Conservation (phyloP, 2,113 vertebrate species). For the Mastomys natalensis region DNA sequence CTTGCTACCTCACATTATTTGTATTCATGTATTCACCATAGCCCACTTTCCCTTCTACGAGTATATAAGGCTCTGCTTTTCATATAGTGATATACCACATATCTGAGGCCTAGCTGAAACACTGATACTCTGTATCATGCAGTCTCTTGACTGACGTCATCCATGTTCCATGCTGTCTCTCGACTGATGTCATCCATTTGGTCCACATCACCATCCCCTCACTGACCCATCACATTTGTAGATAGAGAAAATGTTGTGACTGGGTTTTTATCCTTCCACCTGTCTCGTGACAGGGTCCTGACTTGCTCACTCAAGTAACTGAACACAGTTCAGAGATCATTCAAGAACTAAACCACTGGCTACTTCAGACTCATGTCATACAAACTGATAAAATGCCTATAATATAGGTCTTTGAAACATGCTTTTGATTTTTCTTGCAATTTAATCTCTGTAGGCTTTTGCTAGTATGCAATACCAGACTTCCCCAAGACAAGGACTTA, state of each 20-base stretch:
- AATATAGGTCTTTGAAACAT: slow-evolving; percentile 81
- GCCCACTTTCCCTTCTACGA: neutral
- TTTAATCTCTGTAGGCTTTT: neutral
- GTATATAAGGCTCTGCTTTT: neutral
- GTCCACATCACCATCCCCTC: slow-evolving; percentile 88
- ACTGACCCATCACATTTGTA: slow-evolving; percentile 98
- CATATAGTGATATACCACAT: neutral
- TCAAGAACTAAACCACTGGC: slow-evolving; percentile 89
- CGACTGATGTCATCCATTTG: slow-evolving; percentile 93
- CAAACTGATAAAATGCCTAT: neutral
- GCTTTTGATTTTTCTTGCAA: slow-evolving; percentile 40
- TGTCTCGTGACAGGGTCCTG: slow-evolving; percentile 98
- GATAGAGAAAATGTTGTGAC: slow-evolving; percentile 98
- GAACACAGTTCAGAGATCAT: slow-evolving; percentile 95
- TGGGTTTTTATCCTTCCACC: slow-evolving; percentile 93
- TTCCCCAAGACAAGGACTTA: neutral
- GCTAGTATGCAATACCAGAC: neutral
- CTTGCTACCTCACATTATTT: neutral
- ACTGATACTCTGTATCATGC: slow-evolving; percentile 57
- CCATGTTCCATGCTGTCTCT: slow-evolving; percentile 91
- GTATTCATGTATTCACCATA: neutral
- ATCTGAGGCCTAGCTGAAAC: neutral
- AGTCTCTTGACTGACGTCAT: slow-evolving; percentile 90
- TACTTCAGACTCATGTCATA: slow-evolving; percentile 77
- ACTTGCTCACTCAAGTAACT: slow-evolving; percentile 95